Evolutionary conservation across 2,888 invertebrate genomes (phyloP), one percentile per base, ranked within the genome.

Genomic region (Acleris sparsana): DNA sequence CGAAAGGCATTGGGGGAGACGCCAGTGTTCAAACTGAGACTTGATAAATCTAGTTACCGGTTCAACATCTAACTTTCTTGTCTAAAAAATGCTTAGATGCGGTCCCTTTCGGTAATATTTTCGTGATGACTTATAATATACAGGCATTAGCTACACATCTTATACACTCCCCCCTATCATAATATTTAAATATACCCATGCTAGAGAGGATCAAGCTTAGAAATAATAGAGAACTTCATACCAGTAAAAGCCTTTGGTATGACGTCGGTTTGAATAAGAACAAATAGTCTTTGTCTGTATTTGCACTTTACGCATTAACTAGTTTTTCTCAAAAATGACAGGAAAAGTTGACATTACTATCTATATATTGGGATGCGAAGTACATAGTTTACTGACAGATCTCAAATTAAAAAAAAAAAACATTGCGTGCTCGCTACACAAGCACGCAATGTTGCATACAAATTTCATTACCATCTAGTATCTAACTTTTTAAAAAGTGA

Each of bases 251-350:
- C 33, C 39, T 63, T 51, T 63, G 63, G 63, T 33, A 43, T 16
- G 33, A 39, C 52, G 56, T 18, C 16, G n/a, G 29, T 11, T 25
- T 58, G 58, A 63, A 63, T 63, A 33, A 63, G 46, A 5, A 52
- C 18, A 52, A 57, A 49, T 46, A 58, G 29, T 63, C 44, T 46
- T 52, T 56, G 25, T 49, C 22, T 56, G 39, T 49, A 7, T 44
- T 33, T 16, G 3, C 7, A n/a, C 29, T 43, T 52, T 9, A 52
- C 17, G n/a, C 44, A 43, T 51, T 20, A 13, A 20, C 53, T 39
- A 57, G 53, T 53, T 48, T 57, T n/a, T n/a, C n/a, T n/a, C n/a
- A n/a, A n/a, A n/a, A n/a, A n/a, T n/a, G n/a, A n/a, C n/a, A n/a
- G n/a, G n/a, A n/a, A n/a, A n/a, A n/a, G n/a, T n/a, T n/a, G n/a